These are phyloP conservation scores for Darevskia nairensis DNA, from an alignment of 2,797 vertebrate genomes.

Conservation along the genomic window DNA sequence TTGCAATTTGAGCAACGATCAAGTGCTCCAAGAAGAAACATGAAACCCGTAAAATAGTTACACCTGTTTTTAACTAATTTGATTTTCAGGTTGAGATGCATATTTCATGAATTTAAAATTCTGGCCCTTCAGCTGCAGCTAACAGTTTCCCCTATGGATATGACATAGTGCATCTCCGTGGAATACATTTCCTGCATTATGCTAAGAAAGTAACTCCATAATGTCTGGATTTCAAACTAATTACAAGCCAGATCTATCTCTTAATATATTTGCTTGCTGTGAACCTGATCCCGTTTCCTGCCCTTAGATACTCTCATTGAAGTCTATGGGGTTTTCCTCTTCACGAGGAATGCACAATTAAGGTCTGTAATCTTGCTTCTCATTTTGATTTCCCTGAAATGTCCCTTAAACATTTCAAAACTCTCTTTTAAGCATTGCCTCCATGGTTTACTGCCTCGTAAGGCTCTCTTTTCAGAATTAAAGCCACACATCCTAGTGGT, in stretches of 20 bases:
- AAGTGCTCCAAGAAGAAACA: slow-evolving; percentile 64
- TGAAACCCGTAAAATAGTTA: slow-evolving; percentile 59
- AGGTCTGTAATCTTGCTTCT: slow-evolving; percentile 23
- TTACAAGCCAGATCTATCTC: slow-evolving; percentile 37
- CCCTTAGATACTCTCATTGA: not conserved
- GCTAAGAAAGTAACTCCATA: slow-evolving; percentile 53
- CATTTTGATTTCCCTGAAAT: slow-evolving; percentile 32
- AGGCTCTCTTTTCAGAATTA: not conserved
- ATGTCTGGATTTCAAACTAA: slow-evolving; percentile 51
- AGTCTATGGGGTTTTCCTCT: not conserved
- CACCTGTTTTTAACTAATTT: slow-evolving; percentile 61
- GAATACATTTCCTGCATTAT: slow-evolving; percentile 62
- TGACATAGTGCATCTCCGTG: slow-evolving; percentile 42
- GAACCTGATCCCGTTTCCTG: slow-evolving; percentile 5
- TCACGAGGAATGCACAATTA: slow-evolving; percentile 3
- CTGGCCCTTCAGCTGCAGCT: slow-evolving; percentile 46
- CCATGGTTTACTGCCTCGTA: not conserved
- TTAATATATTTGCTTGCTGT: slow-evolving; percentile 10
- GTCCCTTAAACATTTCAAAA: slow-evolving; percentile 14
- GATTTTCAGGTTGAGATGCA: slow-evolving; percentile 61
- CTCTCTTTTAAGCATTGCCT: not conserved
- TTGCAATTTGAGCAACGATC: slow-evolving; percentile 65
- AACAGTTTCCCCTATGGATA: slow-evolving; percentile 48
- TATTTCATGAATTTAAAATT: slow-evolving; percentile 63
- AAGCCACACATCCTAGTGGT: not conserved